These are phyloP conservation scores for Istiophorus platypterus DNA, from an alignment of 2,113 vertebrate species.

Conservation along the genomic window DNA sequence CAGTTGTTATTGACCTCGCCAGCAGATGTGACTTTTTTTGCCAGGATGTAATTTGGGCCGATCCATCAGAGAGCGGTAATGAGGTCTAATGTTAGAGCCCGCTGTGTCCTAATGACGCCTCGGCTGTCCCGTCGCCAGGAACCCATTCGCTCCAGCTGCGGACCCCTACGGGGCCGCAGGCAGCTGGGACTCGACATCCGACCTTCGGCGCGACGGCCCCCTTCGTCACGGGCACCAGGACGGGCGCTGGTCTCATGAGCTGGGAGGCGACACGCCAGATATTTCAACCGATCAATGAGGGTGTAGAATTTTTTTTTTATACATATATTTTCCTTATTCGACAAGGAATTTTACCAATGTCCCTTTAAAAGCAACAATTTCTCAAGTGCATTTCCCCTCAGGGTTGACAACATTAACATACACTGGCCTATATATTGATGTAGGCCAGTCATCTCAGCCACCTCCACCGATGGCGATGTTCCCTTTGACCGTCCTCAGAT, in stretches of 20 bases:
- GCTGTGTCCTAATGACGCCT: slow-evolving; percentile 78
- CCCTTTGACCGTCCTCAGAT: neutral
- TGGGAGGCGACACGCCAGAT: neutral
- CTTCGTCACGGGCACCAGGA: slow-evolving; percentile 60
- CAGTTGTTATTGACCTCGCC: slow-evolving; percentile 60
- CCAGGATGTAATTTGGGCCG: slow-evolving; percentile 78
- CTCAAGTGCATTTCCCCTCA: neutral
- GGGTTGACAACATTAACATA: neutral
- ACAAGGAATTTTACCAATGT: neutral
- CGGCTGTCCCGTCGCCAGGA: slow-evolving; percentile 56
- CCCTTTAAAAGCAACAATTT: neutral
- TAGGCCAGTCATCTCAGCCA: neutral
- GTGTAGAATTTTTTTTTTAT: too few species aligned
- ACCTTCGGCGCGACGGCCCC: slow-evolving; percentile 65
- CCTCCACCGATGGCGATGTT: neutral
- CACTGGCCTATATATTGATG: neutral
- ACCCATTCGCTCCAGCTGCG: slow-evolving; percentile 46
- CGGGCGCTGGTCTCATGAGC: slow-evolving; percentile 8
- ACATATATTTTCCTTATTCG: too few species aligned
- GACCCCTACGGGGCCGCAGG: slow-evolving; percentile 56
- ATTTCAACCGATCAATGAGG: neutral
- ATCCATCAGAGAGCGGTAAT: slow-evolving; percentile 83
- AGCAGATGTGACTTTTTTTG: slow-evolving; percentile 62
- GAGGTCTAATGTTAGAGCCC: slow-evolving; percentile 83
- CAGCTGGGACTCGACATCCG: slow-evolving; percentile 75